Base-by-base conservation (phyloP, 2,888 invertebrate genomes). In the Eilema depressum region DNA sequence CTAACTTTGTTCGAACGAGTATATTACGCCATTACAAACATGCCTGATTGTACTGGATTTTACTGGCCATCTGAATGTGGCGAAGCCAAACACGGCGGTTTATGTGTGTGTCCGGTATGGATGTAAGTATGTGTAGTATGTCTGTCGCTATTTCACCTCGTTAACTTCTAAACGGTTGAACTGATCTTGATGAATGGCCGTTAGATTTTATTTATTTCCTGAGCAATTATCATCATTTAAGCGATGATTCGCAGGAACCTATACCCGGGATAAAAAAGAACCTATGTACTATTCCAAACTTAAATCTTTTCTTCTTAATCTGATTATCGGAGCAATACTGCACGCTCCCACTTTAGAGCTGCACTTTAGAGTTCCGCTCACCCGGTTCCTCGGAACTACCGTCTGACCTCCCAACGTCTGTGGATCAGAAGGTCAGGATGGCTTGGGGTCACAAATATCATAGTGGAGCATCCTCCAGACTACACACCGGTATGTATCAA, bases 1-100 rank as follows among this genome's bases (percentile, higher is more conserved):
- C 25, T 28, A 23, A 57, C 41, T 59, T 30, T 47, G 26, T 57
- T 59, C 68, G 26, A 68, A 17, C 28, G 37, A 33, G 30, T 59
- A 28, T 62, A 74, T 26, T 41, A 59, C 53, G 61, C 23, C 33
- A 57, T 28, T 30, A 41, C 41, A 23, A 25, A 25, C 28, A 10
- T 41, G 25, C 25, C 5, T 37, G 41, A 37, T 25, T 26, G 2
- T 7, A 59, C 28, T 59, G 28, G 28, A 59, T 28, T 28, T 59
- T 11, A 59, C 59, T 17, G 17, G 26, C 8, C n/a, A n/a, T n/a
- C n/a, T 0, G 20, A 53, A 0, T 53, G 53, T 53, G 53, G 8
- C 8, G 10, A n/a, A 53, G 8, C 10, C 20, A n/a, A 53, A 53
- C 2, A n/a, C n/a, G 53, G 20, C 5, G 17, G n/a, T n/a, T 20